These are phyloP conservation scores for Monochamus saltuarius DNA, from an alignment of 1,140 invertebrate species.

Conservation along the genomic window DNA sequence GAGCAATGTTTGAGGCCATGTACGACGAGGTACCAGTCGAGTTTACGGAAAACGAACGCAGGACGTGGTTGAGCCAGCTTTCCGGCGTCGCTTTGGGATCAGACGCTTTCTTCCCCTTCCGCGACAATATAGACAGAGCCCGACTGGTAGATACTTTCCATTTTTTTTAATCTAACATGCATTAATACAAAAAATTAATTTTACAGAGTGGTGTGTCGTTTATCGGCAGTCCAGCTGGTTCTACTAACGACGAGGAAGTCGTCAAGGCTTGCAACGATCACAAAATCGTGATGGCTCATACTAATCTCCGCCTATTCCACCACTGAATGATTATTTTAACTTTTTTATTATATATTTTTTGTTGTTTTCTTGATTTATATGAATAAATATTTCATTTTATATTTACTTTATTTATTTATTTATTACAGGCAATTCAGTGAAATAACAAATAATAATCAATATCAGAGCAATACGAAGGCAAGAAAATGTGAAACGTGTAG, in stretches of 20 bases:
- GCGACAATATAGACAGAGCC: constrained; percentile 96
- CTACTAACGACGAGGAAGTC: constrained; percentile 89
- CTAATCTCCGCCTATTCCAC: constrained; percentile 92
- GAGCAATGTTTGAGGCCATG: constrained; percentile 65
- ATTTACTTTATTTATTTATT: no score
- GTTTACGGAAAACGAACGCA: constrained; percentile 68
- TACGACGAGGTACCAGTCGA: constrained; percentile 75
- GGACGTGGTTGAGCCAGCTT: constrained; percentile 78
- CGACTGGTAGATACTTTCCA: constrained; percentile 65
- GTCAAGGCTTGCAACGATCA: constrained; percentile 92
- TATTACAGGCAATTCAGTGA: no score
- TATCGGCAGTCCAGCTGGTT: constrained; percentile 91
- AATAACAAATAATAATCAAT: no score
- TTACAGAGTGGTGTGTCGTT: constrained; percentile 91
- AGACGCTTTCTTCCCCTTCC: constrained; percentile 98
- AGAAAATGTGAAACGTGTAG: no score
- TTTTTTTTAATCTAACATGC: background rate
- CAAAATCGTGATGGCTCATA: constrained; percentile 84
- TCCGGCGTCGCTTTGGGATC: constrained; percentile 91
- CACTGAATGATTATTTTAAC: constrained; percentile 63
- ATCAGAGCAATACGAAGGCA: no score
- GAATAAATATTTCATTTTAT: no score
- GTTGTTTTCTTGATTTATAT: no score
- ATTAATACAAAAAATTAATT: constrained; percentile 34
- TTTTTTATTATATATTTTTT: no score